Percentiles rank a stretch among this genome's conserved stretches.
phyloP scores from a whole-genome alignment of 1,140 invertebrate species.

The Neodiprion virginianus region DNA sequence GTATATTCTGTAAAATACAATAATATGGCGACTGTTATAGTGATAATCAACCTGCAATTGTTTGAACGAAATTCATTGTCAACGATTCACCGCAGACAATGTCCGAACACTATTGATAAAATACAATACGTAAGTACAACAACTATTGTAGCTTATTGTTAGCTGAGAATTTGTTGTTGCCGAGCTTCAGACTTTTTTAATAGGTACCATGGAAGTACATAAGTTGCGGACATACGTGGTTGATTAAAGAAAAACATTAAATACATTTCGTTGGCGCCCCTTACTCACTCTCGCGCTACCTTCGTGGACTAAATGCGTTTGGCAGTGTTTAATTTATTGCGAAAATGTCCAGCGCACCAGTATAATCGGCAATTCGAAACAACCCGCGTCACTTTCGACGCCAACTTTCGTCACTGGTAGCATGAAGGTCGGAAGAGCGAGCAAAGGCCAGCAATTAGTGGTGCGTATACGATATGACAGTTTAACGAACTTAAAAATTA shows the following conservation, averaged over 20 bases:
- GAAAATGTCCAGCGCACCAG: neutral
- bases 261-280: neutral
- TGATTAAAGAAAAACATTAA: neutral
- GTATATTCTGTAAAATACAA: slow-evolving; percentile 53
- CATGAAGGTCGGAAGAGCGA: neutral
- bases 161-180: slow-evolving; percentile 57
- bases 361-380: no score
- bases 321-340: slow-evolving; percentile 14
- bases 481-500: no score
- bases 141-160: slow-evolving; percentile 56
- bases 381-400: no score
- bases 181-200: slow-evolving; percentile 43
- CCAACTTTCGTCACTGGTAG: neutral
- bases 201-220: neutral
- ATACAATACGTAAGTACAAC: slow-evolving; percentile 61
- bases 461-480: no score
- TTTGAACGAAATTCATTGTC: no score
- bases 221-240: neutral
- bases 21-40: slow-evolving; percentile 42
- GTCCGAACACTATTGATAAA: slow-evolving; percentile 32
- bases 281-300: neutral
- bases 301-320: slow-evolving; percentile 8
- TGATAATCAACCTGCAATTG: slow-evolving; percentile 26
- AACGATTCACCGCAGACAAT: no score
- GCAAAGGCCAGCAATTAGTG: no score